phyloP scores from a whole-genome alignment of 2,797 vertebrate species.

The Pipistrellus pipistrellus region DNA sequence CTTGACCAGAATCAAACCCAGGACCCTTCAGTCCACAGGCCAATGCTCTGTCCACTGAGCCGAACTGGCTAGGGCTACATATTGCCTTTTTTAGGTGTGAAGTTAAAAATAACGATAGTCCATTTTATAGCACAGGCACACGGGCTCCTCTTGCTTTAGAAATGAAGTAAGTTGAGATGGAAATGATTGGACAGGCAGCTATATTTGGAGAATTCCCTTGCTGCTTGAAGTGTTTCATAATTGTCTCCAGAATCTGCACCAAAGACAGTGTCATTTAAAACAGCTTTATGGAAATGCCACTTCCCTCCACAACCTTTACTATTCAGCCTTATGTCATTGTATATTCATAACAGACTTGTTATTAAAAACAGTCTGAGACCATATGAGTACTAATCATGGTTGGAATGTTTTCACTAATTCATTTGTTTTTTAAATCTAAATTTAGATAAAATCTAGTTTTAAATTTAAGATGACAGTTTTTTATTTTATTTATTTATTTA shows the following conservation, averaged over 20 bases:
- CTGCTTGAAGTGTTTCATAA: constrained; percentile 51
- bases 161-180: constrained; percentile 5
- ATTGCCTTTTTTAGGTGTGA: neutral
- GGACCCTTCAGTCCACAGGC: no score
- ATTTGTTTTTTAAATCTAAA: constrained; percentile 35
- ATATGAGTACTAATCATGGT: constrained; percentile 45
- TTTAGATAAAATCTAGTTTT: constrained; percentile 47
- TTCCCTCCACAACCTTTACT: constrained; percentile 40
- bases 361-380: constrained; percentile 60
- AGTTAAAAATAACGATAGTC: constrained; percentile 7
- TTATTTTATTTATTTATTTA: neutral
- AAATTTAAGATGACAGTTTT: neutral
- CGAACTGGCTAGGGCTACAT: neutral
- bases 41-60: no score
- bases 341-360: constrained; percentile 48
- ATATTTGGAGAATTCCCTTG: neutral
- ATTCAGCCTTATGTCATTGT: constrained; percentile 21
- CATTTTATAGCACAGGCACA: neutral
- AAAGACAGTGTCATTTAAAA: constrained; percentile 67
- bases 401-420: constrained; percentile 14
- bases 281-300: constrained; percentile 66
- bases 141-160: neutral
- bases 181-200: neutral
- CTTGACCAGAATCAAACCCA: no score
- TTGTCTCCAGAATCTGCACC: constrained; percentile 40